Evolutionary conservation across 2,113 vertebrate species (phyloP).

Genomic region (Microcebus griseorufus): DNA sequence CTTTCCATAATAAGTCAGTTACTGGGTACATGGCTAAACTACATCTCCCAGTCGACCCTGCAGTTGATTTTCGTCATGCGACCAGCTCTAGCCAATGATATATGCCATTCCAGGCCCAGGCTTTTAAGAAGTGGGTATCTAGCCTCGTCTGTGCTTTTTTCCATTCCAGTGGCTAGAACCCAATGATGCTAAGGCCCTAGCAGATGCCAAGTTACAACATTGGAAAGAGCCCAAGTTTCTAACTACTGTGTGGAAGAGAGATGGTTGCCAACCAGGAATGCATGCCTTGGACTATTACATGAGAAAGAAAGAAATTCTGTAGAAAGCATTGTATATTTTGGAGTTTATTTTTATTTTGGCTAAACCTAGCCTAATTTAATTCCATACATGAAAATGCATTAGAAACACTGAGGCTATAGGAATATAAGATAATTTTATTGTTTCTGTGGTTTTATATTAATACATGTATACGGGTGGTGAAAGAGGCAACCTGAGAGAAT

Average conservation of each 20-base stretch:
- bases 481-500: background rate
- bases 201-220: background rate
- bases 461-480: background rate
- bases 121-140: background rate
- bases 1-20: background rate
- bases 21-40: background rate
- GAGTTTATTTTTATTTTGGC: background rate
- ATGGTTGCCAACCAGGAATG: background rate
- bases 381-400: background rate
- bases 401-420: background rate
- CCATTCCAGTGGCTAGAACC: background rate
- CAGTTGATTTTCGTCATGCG: background rate
- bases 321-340: background rate
- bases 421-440: background rate
- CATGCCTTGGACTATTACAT: accelerated
- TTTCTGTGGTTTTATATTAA: background rate
- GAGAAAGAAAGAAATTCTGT: background rate
- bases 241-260: background rate
- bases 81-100: background rate
- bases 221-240: background rate
- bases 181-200: background rate
- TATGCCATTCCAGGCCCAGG: too few species aligned
- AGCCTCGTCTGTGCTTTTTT: background rate
- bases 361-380: background rate
- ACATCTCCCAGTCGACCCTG: background rate